These are phyloP conservation scores for Tenebrosternarchus preto DNA, from an alignment of 2,113 vertebrate genomes.

Conservation along the genomic window DNA sequence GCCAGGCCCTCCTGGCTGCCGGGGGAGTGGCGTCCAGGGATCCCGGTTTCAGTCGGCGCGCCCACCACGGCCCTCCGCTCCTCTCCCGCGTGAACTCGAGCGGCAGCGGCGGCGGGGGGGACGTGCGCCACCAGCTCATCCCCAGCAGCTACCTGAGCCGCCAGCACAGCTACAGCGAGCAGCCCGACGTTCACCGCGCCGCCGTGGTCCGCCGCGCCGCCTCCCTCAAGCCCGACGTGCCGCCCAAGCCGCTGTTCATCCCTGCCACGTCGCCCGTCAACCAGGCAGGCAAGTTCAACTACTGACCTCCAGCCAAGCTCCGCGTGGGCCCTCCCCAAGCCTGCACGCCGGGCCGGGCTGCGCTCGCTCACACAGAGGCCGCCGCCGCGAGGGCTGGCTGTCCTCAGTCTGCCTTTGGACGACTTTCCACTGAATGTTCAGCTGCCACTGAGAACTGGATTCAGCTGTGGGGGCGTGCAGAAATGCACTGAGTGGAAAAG, in stretches of 20 bases:
- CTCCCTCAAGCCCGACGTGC: slow-evolving; percentile 79
- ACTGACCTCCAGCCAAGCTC: slow-evolving; percentile 65
- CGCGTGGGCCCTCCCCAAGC: background rate
- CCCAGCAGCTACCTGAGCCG: slow-evolving; percentile 75
- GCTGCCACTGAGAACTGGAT: slow-evolving; percentile 25
- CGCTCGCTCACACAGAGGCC: slow-evolving; percentile 16
- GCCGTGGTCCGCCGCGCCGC: slow-evolving; percentile 75
- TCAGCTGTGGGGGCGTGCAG: background rate
- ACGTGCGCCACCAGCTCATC: slow-evolving; percentile 76
- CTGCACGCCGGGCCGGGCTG: slow-evolving; percentile 25
- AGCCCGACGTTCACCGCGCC: slow-evolving; percentile 72
- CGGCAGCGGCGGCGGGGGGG: slow-evolving; percentile 54
- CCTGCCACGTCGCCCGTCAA: slow-evolving; percentile 80
- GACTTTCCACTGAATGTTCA: slow-evolving; percentile 30
- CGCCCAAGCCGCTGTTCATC: slow-evolving; percentile 78
- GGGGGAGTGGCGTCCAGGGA: slow-evolving; percentile 76
- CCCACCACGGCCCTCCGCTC: slow-evolving; percentile 75
- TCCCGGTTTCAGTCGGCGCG: slow-evolving; percentile 76
- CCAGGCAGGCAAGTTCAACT: slow-evolving; percentile 79
- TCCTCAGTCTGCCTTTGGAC: slow-evolving; percentile 31
- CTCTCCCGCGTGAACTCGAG: slow-evolving; percentile 82
- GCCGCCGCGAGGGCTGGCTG: slow-evolving; percentile 3
- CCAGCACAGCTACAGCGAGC: slow-evolving; percentile 80
- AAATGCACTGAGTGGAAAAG: slow-evolving; percentile 7
- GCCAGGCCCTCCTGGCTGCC: slow-evolving; percentile 75